Evolutionary conservation across 2,113 vertebrate species (phyloP), one percentile per base, ranked within the genome.

Genomic region (Agelaius phoeniceus): DNA sequence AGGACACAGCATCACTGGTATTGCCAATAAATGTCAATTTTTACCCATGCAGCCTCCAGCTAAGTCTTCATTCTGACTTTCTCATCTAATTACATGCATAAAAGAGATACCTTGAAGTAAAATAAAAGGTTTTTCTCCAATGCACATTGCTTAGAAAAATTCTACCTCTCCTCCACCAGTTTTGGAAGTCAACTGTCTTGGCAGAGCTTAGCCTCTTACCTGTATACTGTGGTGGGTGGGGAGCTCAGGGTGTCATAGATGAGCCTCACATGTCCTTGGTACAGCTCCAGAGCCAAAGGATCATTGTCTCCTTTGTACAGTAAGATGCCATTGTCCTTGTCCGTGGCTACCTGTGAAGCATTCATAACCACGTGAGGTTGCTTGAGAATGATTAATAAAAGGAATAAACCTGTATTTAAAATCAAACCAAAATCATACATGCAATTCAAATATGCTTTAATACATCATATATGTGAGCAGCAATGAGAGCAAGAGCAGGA

Each of bases 241-340:
- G 99, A 99, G 95, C 97, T 99, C 95, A 98, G 96, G 9, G 99
- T 99, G 98, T 99, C 99, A 0, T 99, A 99, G 94, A 99, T 98
- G 84, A 99, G 99, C 54, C 99, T 97, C 87, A 99, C 99, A 3
- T 99, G 99, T 49, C 99, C 99, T 96, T 99, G 99, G 97, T 99
- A 99, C 75, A 99, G 95, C 96, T 99, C 99, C 97, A 99, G 97
- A 11, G 99, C 99, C 97, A 99, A 94, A 4, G 99, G 99, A 94
- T 99, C 99, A 0, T 99, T 99, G 97, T 99, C 99, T 11, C 99
- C 99, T 93, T 99, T 99, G 94, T 99, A 99, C 46, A 99, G 91
- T 44, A 99, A 96, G 92, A 99, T 98, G 39, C 99, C 99, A 0
- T 99, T 99, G 98, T 99, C 99, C 97, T 99, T 99, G 96, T 99